Evolutionary conservation across 1,140 invertebrate genomes (phyloP).

Genomic region (Eueides isabella): DNA sequence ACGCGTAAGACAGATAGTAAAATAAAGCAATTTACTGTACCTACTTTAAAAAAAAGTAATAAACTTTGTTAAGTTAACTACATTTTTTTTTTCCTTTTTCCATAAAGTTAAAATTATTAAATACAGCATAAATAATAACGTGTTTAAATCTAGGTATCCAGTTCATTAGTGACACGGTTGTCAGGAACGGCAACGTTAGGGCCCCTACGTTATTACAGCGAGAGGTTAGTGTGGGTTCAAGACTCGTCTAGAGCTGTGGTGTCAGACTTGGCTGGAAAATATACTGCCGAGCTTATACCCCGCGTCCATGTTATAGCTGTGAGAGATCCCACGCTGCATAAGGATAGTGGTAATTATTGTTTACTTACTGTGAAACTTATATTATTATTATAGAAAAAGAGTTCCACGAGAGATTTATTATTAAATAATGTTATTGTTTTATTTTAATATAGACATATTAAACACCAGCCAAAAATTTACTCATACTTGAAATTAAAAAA

Average conservation of each 20-base stretch:
- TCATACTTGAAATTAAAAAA: too few relatives aligned
- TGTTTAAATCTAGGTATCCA: constrained; percentile 58
- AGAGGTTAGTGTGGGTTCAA: constrained; percentile 91
- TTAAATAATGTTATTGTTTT: too few relatives aligned
- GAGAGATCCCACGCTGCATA: constrained; percentile 87
- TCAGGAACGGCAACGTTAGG: constrained; percentile 73
- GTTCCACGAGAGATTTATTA: too few relatives aligned
- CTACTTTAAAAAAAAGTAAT: neutral
- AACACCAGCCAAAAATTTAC: too few relatives aligned
- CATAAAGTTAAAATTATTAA: neutral
- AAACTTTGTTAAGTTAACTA: too few relatives aligned
- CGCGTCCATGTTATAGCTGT: constrained; percentile 88
- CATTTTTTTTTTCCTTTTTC: neutral
- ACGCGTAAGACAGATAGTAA: neutral
- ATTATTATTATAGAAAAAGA: neutral
- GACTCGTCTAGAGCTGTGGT: constrained; percentile 89
- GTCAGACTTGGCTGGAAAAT: constrained; percentile 89
- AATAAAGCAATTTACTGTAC: too few relatives aligned
- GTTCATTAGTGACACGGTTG: constrained; percentile 66
- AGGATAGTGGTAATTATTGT: constrained; percentile 71
- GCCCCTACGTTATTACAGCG: constrained; percentile 90
- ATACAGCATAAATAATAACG: neutral
- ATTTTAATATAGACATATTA: too few relatives aligned
- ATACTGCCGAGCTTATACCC: constrained; percentile 88
- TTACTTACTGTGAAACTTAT: neutral